Evolutionary conservation across 2,113 vertebrate genomes (phyloP).

Genomic region (Phasianus colchicus): DNA sequence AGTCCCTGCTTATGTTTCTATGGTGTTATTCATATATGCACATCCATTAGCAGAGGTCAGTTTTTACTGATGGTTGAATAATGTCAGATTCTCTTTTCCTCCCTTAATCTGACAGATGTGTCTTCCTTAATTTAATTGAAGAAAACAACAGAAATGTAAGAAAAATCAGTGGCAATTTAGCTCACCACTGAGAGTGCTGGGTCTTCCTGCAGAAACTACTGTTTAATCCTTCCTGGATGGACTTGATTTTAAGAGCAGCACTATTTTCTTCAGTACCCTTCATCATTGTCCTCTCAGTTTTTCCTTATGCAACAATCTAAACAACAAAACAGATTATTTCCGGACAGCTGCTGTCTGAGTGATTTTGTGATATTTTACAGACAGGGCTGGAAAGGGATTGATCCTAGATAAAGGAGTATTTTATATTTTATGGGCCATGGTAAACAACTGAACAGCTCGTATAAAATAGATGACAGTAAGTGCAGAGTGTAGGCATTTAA

Average conservation of each 20-base stretch:
- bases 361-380: neutral
- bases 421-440: neutral
- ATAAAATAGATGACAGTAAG: neutral
- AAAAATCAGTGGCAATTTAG: neutral
- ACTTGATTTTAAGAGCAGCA: neutral
- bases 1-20: neutral
- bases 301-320: neutral
- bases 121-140: neutral
- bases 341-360: neutral
- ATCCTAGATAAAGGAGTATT: neutral
- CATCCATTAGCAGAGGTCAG: neutral
- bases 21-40: neutral
- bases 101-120: neutral
- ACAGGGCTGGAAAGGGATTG: neutral
- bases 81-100: neutral
- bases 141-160: neutral
- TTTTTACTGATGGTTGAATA: constrained; percentile 2
- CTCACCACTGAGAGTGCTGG: neutral
- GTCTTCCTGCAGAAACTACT: neutral
- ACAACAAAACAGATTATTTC: neutral
- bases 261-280: neutral
- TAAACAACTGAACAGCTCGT: neutral
- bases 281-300: neutral
- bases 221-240: neutral
- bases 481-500: neutral